Evolutionary conservation across 2,113 vertebrate genomes (phyloP), one percentile per base, ranked within the genome.

Genomic region (Catharus bicknelli): DNA sequence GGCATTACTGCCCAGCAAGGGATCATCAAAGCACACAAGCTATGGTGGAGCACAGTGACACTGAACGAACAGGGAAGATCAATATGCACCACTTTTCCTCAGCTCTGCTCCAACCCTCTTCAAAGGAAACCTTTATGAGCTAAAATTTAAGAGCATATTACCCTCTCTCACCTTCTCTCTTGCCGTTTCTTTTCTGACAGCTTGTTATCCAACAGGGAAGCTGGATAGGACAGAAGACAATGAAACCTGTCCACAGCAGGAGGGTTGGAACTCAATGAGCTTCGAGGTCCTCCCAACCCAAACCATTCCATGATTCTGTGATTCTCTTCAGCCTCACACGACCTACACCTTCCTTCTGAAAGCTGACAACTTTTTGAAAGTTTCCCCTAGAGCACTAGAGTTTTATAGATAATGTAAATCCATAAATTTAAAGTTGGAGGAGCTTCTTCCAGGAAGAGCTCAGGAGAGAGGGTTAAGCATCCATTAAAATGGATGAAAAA

Each of bases 51-150:
- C 50, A 34, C 23, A 93, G 59, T 23, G 47, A 62, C 57, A 84
- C 50, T 79, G 73, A 88, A 73, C 1, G 0, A 66, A 68, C 19
- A 82, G 40, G 25, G 16, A 90, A 80, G 64, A 96, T 96, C 88
- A 95, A 88, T 88, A 90, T 22, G 15, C 17, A 25, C 45, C 51
- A 72, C 88, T 95, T 63, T 51, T 45, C 74, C 66, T 27, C 74
- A 67, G 58, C 72, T 76, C 64, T 81, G 47, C 61, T 90, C 53
- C 66, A 45, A 18, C 20, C 45, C 53, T 72, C 77, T 90, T 94
- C 85, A 94, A 87, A 79, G 73, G 51, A 90, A 92, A 83, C 48
- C 68, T 67, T 67, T 53, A 48, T 12, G 20, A 92, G 73, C 78
- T 83, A 43, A 80, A 92, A 87, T 92, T 90, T 88, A 42, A 72